Evolutionary conservation across 2,113 vertebrate genomes (phyloP).

Genomic region (Larimichthys polyactis): DNA sequence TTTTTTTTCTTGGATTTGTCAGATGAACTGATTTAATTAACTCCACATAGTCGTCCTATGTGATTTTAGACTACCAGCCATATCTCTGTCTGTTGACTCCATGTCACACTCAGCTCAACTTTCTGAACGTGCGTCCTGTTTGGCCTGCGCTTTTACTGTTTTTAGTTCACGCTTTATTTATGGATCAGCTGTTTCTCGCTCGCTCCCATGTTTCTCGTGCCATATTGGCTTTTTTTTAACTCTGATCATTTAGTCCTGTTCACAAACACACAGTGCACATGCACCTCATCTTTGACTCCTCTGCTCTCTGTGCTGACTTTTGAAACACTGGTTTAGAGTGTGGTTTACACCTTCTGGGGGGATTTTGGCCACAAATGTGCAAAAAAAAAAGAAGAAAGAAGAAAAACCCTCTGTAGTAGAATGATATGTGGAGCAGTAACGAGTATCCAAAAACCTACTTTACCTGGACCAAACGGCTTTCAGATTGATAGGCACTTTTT

Average conservation of each 20-base stretch:
- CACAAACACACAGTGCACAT: slow-evolving; percentile 38
- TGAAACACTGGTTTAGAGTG: slow-evolving; percentile 51
- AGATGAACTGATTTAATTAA: slow-evolving; percentile 44
- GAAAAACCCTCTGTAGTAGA: slow-evolving; percentile 1
- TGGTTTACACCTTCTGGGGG: slow-evolving; percentile 16
- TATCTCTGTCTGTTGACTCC: slow-evolving; percentile 28
- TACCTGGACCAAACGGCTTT: slow-evolving; percentile 76
- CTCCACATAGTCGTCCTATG: slow-evolving; percentile 24
- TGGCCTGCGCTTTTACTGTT: slow-evolving; percentile 60
- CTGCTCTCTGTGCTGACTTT: slow-evolving; percentile 47
- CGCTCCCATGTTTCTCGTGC: slow-evolving; percentile 68
- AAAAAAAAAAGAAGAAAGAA: not conserved
- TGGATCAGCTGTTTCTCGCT: slow-evolving; percentile 50
- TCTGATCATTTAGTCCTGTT: slow-evolving; percentile 18
- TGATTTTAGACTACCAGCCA: slow-evolving; percentile 54
- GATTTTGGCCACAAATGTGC: slow-evolving; percentile 33
- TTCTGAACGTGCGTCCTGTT: slow-evolving; percentile 28
- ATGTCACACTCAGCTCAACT: slow-evolving; percentile 26
- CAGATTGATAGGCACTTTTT: slow-evolving; percentile 24
- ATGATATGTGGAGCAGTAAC: slow-evolving; percentile 10
- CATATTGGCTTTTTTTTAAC: slow-evolving; percentile 62
- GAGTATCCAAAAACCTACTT: slow-evolving; percentile 53
- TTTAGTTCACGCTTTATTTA: slow-evolving; percentile 70
- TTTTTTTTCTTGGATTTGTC: slow-evolving; percentile 5
- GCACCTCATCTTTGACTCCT: slow-evolving; percentile 45